Evolutionary conservation across 2,113 vertebrate species (phyloP), one percentile per base, ranked within the genome.

Genomic region (Clarias macrocephalus): DNA sequence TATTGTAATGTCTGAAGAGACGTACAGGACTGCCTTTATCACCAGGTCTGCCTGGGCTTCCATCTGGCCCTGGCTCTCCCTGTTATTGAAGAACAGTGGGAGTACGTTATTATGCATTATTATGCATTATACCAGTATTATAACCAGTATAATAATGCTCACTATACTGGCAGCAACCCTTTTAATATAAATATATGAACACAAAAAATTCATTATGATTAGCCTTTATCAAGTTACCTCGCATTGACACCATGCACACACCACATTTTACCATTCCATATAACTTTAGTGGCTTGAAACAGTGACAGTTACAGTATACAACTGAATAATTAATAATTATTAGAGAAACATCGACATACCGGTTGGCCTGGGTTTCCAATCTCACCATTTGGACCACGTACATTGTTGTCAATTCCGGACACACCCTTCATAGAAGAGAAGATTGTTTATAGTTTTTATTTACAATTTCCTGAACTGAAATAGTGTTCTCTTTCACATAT

Each of bases 311-410:
- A 73, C 11, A 73, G 18, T 73, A 48, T 7, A 8, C 3, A 73
- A 56, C 48, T 54, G 48, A 77, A 56, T 8, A 73, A 54, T 28
- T 48, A 65, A 65, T 28, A 56, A 48, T 80, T 48, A 23, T 60
- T 79, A 66, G 28, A 54, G 30, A 2, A n/a, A 73, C 52, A 37
- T 15, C 15, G 48, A 85, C 91, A 89, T 87, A 98, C 97, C 94
- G 93, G 94, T n/a, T 11, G 0, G 11, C 96, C 97, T 63, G 15
- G 13, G 52, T 92, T 94, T 84, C 97, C 97, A 2, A 88, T 87
- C 11, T 95, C 94, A 89, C 97, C 97, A 85, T 94, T 96, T 54
- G 92, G 84, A 85, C 96, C 97, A 28, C n/a, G 82, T 12, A 68
- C 2, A 5, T 81, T 92, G 92, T 91, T 96, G 75, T 93, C 92